Base-by-base conservation (phyloP, 2,113 vertebrate species). In the Nerophis lumbriciformis region DNA sequence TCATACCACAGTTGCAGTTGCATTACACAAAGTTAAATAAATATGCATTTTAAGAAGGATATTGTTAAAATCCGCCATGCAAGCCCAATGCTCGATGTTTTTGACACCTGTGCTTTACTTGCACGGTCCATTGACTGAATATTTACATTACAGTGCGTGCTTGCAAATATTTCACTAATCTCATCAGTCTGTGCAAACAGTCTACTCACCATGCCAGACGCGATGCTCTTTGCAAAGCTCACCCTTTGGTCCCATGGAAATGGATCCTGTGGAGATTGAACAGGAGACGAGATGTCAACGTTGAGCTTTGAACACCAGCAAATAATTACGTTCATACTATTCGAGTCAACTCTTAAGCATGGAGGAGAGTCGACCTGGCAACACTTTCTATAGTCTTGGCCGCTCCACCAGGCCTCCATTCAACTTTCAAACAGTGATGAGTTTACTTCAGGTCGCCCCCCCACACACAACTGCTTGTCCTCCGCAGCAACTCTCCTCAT, bases 191-290 rank as follows among this genome's bases (percentile, higher is more conserved):
- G 35, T 8, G 15, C 39, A 47, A 55, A 42, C 61, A 53, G 47
- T 16, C 63, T 64, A 77, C 94, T 95, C 85, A 97, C 95, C 95
- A 97, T 97, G 85, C 95, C 95, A 36, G 94, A 94, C 12, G 95
- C 92, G 48, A 97, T 95, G 83, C 94, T 91, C 89, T 93, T 95
- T 72, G 95, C 93, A 88, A 95, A 97, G 79, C 92, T 94, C 84
- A 97, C 94, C 66, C 95, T 94, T 88, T 96, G 94, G 64, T 94
- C 85, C 95, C 95, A 97, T 73, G 94, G 91, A 85, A 96, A 95
- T 0, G 89, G 91, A 52, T 97, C 95, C 94, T 97, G 87, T 80
- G 47, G 48, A 48, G 9, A 19, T 4, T 4, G 39, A 49, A 48
- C 10, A 15, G 19, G 6, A 19, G 39, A 57, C 8, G 1, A 39